Conservation (phyloP, 2,113 vertebrate genomes). For the Chionis minor region DNA sequence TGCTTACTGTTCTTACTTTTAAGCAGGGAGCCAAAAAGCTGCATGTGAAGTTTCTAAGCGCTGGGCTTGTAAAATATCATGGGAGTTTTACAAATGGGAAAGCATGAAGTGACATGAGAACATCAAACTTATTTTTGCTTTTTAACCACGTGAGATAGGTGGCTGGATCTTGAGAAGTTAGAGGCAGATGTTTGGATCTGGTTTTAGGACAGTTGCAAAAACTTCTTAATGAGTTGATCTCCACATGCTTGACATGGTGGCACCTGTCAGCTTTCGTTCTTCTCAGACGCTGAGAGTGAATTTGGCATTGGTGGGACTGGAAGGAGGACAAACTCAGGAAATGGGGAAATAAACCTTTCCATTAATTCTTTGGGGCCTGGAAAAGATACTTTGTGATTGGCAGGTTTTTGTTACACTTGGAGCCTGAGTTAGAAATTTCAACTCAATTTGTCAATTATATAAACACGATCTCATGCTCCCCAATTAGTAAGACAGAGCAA, state of each 20-base stretch:
- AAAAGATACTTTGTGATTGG: not conserved
- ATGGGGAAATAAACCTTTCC: not conserved
- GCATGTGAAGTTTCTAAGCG: not conserved
- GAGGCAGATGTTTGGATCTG: not conserved
- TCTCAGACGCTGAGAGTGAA: not conserved
- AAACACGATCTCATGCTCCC: not conserved
- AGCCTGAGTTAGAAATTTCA: not conserved
- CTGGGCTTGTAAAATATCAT: not conserved
- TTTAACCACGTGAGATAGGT: not conserved
- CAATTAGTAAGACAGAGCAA: not conserved
- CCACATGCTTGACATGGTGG: not conserved
- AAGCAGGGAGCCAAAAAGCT: not conserved
- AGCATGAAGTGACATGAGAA: not conserved
- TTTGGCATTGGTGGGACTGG: not conserved
- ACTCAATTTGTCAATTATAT: not conserved
- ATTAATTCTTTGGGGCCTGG: not conserved
- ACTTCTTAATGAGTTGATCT: not conserved
- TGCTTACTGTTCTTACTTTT: not conserved
- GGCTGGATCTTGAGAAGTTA: not conserved
- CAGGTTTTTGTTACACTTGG: not conserved
- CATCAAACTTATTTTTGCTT: not conserved
- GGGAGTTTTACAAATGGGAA: not conserved
- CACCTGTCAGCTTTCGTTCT: not conserved
- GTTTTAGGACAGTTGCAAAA: not conserved
- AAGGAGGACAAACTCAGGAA: not conserved